Evolutionary conservation across 2,888 invertebrate genomes (phyloP), one percentile per base, ranked within the genome.

Genomic region (Patella ulyssiponensis): DNA sequence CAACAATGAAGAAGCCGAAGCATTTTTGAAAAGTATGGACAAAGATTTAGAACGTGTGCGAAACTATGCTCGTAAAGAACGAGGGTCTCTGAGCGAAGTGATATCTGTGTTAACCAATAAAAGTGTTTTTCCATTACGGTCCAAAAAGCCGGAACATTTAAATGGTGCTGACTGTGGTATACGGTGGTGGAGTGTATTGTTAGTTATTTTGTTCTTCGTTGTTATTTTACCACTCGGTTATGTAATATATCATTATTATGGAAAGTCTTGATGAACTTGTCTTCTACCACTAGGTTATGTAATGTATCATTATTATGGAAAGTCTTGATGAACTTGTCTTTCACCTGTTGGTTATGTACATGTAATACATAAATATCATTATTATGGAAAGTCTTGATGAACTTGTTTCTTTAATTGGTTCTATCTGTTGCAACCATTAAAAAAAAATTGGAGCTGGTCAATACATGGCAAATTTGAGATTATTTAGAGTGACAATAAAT

Each of bases 21-120:
- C 86, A 33, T 91, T 91, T 79, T 81, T 91, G 7, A 79, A 84
- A 53, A 87, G 83, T 71, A 90, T 90, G 91, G 91, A 91, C 81
- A 82, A 84, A 79, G 90, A 90, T 80, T 84, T 90, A 69, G 80
- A 83, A 33, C 85, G 85, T 69, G 86, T 90, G 53, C 84, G 88
- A 51, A 82, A 85, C 51, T 83, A 86, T 3, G 83, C 87, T 33
- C 79, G 84, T 56, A 83, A 82, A 69, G 85, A 87, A 20, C 82
- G 84, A 58, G 84, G 86, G 56, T 89, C 89, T n/a, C 80, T 91
- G 52, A 87, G 87, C 76, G 89, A 90, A 74, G 90, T 90, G 81
- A 87, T 88, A 52, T 87, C 88, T 33, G 83, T 88, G 58, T 80
- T 90, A 75, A 89, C 89, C 15, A 84, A 88, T 77, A 86, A 87